Percentiles rank a stretch among this genome's conserved stretches.
phyloP scores from a whole-genome alignment of 2,888 invertebrate species.

The Eurytoma adleriae region DNA sequence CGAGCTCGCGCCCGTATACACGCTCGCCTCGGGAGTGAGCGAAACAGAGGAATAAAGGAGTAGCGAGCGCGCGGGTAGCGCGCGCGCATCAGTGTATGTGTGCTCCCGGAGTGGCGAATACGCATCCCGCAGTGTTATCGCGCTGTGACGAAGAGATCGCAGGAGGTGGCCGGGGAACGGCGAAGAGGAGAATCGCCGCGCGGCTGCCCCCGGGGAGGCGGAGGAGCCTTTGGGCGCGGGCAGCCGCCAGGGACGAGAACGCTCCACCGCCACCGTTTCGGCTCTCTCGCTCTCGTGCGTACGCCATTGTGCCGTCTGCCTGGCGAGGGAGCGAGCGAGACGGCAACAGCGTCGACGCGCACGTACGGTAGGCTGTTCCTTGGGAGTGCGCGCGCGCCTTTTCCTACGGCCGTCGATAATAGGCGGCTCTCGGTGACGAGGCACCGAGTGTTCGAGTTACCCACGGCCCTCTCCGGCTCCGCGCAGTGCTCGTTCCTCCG shows the following conservation, averaged over 20 bases:
- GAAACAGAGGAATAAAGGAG: constrained; percentile 5
- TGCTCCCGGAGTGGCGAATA: background rate
- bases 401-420: background rate
- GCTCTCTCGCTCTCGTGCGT: background rate
- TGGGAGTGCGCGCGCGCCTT: background rate
- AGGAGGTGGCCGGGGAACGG: too few species aligned
- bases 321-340: constrained; percentile 4
- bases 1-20: background rate
- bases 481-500: background rate
- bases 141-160: too few species aligned
- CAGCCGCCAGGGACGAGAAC: background rate
- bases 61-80: background rate
- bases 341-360: too few species aligned
- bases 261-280: background rate
- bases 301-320: constrained; percentile 39
- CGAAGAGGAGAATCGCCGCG: background rate
- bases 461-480: background rate
- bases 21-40: background rate
- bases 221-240: background rate
- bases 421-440: background rate
- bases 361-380: too few species aligned
- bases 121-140: too few species aligned
- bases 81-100: background rate
- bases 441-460: background rate
- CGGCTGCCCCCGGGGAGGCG: background rate